A percentile compares a stretch with the other conserved stretches of the same genome.
Evolutionary conservation across 2,888 invertebrate species (phyloP).

Genomic region (Melanargia galathea): DNA sequence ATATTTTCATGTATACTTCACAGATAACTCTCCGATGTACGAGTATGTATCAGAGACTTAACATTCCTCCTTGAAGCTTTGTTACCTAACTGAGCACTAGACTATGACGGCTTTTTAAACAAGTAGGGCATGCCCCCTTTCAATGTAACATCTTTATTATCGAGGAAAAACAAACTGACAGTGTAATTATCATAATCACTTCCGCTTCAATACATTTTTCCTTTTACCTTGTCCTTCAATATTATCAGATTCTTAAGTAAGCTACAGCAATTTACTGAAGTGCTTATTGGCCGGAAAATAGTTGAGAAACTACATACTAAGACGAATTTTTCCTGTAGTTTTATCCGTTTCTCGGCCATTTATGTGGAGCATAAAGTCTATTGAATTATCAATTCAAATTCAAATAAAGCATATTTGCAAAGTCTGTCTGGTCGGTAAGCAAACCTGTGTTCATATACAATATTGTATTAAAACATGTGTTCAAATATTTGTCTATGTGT

Average conservation of each 20-base stretch:
- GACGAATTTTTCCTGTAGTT: background rate
- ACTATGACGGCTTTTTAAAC: background rate
- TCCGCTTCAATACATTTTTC: slow-evolving; percentile 5
- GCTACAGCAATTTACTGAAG: background rate
- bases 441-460: no score
- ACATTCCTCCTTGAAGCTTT: background rate
- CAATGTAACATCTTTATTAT: slow-evolving; percentile 5
- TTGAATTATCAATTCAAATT: no score
- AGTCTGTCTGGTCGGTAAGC: no score
- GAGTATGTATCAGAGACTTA: no score
- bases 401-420: no score
- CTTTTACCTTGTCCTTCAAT: slow-evolving; percentile 19
- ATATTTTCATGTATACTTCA: no score
- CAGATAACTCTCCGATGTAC: no score
- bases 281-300: background rate
- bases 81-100: background rate
- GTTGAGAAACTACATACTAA: background rate
- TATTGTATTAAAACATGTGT: no score
- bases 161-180: slow-evolving; percentile 9
- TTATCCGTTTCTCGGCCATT: no score
- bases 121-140: background rate
- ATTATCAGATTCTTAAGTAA: background rate
- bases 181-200: slow-evolving; percentile 11
- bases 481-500: no score
- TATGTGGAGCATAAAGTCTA: no score